Evolutionary conservation across 2,797 vertebrate species (phyloP), one percentile per base, ranked within the genome.

Genomic region (Labroides dimidiatus): DNA sequence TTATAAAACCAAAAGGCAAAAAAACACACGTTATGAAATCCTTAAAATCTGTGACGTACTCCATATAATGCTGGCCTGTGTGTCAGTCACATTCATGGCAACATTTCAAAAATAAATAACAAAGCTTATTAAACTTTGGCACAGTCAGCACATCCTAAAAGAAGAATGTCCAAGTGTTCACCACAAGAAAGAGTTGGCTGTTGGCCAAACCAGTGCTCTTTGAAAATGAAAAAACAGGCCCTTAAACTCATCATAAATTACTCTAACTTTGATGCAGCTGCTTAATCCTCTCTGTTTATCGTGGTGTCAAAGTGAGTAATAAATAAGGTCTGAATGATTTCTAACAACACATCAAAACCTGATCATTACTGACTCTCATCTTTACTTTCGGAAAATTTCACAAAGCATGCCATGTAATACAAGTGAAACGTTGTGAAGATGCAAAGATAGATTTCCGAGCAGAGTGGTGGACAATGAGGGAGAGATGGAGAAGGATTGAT

Each of bases 401-500:
- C 49, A 0, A 17, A 44, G 37, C 19, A 49, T 65, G 1, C 30
- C 30, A 33, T 33, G 5, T 33, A 33, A 33, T 33, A 6, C 30
- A 33, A 33, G 7, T 9, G 8, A 33, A 33, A 27, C 19, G 3
- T 33, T 42, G n/a, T 54, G 44, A 55, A 24, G 30, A 68, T 10
- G 30, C 30, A 75, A 33, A 56, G 19, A 69, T 10, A 2, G 0
- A 10, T 64, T 80, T 73, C 19, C 62, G 23, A 53, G 60, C 64
- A 54, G 64, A 48, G 33, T 52, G 53, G 51, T 58, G 75, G 75
- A 52, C 51, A 56, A 72, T 56, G 68, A 73, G 72, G 54, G 47
- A 19, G 30, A 33, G 30, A 33, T 33, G 30, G 30, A 33, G 30
- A 8, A 33, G 70, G 60, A 72, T 57, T 90, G 71, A 84, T 81